These are phyloP conservation scores for Eucera pruinosa DNA, from an alignment of 2,888 invertebrate species.

Conservation along the genomic window DNA sequence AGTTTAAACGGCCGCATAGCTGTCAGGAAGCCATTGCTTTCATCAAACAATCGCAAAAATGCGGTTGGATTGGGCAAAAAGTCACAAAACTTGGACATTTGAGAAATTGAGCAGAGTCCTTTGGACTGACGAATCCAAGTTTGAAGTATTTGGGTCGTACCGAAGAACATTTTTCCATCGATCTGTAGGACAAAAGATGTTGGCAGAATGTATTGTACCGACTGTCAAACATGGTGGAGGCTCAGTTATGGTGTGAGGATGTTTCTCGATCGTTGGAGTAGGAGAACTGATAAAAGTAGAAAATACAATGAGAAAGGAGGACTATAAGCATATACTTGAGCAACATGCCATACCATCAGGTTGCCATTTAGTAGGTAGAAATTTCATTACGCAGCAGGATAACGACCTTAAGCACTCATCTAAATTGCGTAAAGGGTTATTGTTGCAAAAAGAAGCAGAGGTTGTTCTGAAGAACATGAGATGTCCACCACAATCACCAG, in stretches of 20 bases:
- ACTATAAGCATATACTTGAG: slow-evolving; percentile 10
- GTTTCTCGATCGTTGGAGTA: slow-evolving; percentile 7
- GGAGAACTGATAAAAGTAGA: neutral
- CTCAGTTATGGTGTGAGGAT: neutral
- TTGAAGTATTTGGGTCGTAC: neutral
- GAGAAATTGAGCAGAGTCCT: neutral
- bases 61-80: too few relatives aligned
- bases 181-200: neutral
- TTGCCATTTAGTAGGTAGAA: neutral
- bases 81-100: too few relatives aligned
- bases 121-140: neutral
- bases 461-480: too few relatives aligned
- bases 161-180: neutral
- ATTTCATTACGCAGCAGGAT: neutral
- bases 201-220: neutral
- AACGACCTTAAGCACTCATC: slow-evolving; percentile 4
- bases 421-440: too few relatives aligned
- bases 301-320: neutral
- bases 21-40: neutral
- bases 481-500: too few relatives aligned
- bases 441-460: too few relatives aligned
- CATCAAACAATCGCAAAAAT: too few relatives aligned
- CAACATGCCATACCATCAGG: slow-evolving; percentile 2
- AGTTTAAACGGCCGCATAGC: too few relatives aligned
- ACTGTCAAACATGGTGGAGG: slow-evolving; percentile 23